These are phyloP conservation scores for Plagiodera versicolora DNA, from an alignment of 2,888 invertebrate genomes.

Conservation along the genomic window DNA sequence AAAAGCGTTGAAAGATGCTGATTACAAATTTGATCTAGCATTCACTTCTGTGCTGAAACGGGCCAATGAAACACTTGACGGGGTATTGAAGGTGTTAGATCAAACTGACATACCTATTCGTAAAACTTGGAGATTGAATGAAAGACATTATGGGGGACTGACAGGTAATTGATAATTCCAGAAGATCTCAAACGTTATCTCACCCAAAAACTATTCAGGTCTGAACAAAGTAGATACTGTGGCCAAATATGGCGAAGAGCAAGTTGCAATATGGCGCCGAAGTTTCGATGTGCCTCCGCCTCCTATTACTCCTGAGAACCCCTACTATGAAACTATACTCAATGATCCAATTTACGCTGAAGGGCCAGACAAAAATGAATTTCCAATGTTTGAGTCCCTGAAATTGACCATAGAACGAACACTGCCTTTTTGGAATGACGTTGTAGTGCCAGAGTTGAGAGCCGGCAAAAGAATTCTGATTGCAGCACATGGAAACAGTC, in stretches of 20 bases:
- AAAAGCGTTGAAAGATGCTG: slow-evolving; percentile 69
- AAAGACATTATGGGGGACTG: slow-evolving; percentile 84
- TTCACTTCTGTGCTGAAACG: slow-evolving; percentile 80
- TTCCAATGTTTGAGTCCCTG: slow-evolving; percentile 82
- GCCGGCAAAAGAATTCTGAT: slow-evolving; percentile 76
- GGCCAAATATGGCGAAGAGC: slow-evolving; percentile 78
- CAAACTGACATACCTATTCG: slow-evolving; percentile 68
- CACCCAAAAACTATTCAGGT: slow-evolving; percentile 17
- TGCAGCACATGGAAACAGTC: slow-evolving; percentile 85
- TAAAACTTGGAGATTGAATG: slow-evolving; percentile 83
- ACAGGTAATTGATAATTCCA: slow-evolving; percentile 60
- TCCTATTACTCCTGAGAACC: slow-evolving; percentile 74
- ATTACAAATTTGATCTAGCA: slow-evolving; percentile 74
- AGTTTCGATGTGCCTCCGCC: slow-evolving; percentile 84
- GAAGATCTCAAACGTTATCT: too few species aligned
- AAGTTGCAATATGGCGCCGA: slow-evolving; percentile 80
- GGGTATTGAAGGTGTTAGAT: slow-evolving; percentile 68
- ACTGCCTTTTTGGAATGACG: slow-evolving; percentile 84
- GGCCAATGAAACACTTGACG: slow-evolving; percentile 72
- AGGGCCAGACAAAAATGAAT: slow-evolving; percentile 70
- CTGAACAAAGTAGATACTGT: slow-evolving; percentile 84
- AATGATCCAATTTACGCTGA: slow-evolving; percentile 75
- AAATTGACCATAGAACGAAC: slow-evolving; percentile 81
- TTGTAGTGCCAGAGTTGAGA: slow-evolving; percentile 77
- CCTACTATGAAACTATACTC: slow-evolving; percentile 73